Base-by-base conservation (phyloP, 2,888 invertebrate genomes). In the Sinotaia quadrata region DNA sequence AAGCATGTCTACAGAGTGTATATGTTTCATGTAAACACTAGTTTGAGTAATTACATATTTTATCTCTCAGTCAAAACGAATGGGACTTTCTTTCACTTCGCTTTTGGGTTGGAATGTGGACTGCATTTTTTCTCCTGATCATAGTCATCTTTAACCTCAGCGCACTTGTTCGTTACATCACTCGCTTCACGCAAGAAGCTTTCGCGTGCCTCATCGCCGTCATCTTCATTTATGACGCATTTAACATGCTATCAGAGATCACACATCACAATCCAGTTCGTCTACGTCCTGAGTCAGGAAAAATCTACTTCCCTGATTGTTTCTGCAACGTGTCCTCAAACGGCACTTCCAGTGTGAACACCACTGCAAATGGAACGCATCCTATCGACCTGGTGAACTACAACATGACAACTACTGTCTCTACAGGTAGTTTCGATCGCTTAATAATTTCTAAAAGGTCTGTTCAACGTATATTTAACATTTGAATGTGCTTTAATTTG, bases 91-190 rank as follows among this genome's bases (percentile, higher is more conserved):
- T 99, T 92, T 93, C 95, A 0, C 94, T 98, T 87, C 92, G 97
- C 72, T 93, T 97, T 86, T 98, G 97, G 94, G 95, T 98, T 75
- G 98, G 98, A 33, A 92, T 97, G 15, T 98, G 98, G 98, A 95
- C 95, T 41, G 91, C 94, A 0, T 81, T 94, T n/a, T 95, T 97
- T 84, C 90, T 98, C 72, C 75, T 98, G 60, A 90, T 94, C 60
- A 90, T 98, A 78, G 96, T 97, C 37, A 97, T 96, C 2, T 91
- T 97, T 47, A 98, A 98, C 89, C 96, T 97, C 8, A 96, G 96
- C 87, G 96, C 97, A 52, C 91, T 98, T 67, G 98, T 98, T 29
- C 96, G 97, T 87, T 97, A 97, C 87, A 98, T 98, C 79, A 99
- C 98, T 15, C 92, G 98, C 76, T 98, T 98, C 88, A 98, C 98